A percentile compares a stretch with the other conserved stretches of the same genome.
Evolutionary conservation across 2,888 invertebrate genomes (phyloP).

Genomic region (Polia nebulosa): DNA sequence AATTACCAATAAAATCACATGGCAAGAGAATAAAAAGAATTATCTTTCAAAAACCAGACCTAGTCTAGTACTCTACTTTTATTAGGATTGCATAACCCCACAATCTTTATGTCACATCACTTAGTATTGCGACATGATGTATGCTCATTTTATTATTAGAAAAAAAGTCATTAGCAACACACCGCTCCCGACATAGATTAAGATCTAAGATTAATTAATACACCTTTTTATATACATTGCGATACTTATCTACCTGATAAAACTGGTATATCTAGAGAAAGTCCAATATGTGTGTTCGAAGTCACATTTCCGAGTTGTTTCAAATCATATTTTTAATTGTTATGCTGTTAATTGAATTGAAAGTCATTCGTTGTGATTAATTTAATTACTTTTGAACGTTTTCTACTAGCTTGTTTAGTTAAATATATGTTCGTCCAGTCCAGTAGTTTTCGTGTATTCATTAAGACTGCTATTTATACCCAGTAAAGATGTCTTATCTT

Average conservation of each 20-base stretch:
- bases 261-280: constrained; percentile 42
- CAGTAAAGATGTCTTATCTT: constrained; percentile 15
- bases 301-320: neutral
- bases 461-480: neutral
- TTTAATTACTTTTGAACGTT: neutral
- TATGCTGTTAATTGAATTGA: constrained; percentile 18
- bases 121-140: constrained; percentile 31
- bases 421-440: neutral
- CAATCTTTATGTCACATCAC: constrained; percentile 32
- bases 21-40: neutral
- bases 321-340: constrained; percentile 12
- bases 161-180: constrained; percentile 41
- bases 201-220: constrained; percentile 60
- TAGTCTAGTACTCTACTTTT: constrained; percentile 7
- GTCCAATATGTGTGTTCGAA: constrained; percentile 5
- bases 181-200: constrained; percentile 42
- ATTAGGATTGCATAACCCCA: constrained; percentile 14
- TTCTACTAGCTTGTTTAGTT: neutral
- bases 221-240: constrained; percentile 47
- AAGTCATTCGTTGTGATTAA: constrained; percentile 19
- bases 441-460: neutral
- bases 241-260: constrained; percentile 46
- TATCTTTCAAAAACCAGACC: neutral
- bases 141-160: constrained; percentile 38
- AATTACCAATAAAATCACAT: too few species aligned